phyloP scores from a whole-genome alignment of 2,888 invertebrate genomes.

The Acrobasis consociella region DNA sequence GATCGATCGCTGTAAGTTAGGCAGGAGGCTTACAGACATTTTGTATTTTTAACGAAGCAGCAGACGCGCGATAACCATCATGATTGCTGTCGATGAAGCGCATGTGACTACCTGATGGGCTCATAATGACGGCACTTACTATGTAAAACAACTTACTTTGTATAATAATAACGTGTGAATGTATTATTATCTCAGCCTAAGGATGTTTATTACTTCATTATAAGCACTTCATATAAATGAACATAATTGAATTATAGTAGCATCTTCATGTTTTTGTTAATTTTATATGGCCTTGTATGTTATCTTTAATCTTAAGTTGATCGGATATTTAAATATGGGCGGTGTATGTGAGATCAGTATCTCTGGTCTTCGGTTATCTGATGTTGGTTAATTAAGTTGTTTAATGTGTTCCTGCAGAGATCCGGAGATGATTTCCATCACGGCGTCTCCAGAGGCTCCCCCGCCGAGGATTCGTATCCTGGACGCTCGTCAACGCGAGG shows the following conservation, averaged over 20 bases:
- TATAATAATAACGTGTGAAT: conserved; percentile 31
- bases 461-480: conserved; percentile 96
- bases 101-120: conserved; percentile 33
- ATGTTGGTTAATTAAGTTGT: conserved; percentile 16
- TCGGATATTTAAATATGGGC: conserved; percentile 9
- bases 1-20: not conserved
- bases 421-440: conserved; percentile 98
- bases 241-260: conserved; percentile 19
- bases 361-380: conserved; percentile 3
- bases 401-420: conserved; percentile 81
- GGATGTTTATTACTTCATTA: conserved; percentile 20
- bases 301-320: conserved; percentile 14
- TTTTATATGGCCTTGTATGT: conserved; percentile 13
- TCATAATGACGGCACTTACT: conserved; percentile 31
- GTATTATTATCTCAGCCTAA: conserved; percentile 18
- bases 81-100: conserved; percentile 41
- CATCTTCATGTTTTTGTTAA: not conserved
- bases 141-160: conserved; percentile 26
- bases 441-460: conserved; percentile 96
- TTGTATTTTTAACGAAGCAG: conserved; percentile 49
- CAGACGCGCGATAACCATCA: conserved; percentile 44
- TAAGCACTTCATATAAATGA: conserved; percentile 17
- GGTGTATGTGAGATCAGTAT: conserved; percentile 13
- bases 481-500: conserved; percentile 93
- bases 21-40: conserved; percentile 24